These are phyloP conservation scores for Drosophila nikananu DNA, from an alignment of 1,140 invertebrate genomes.

Conservation along the genomic window DNA sequence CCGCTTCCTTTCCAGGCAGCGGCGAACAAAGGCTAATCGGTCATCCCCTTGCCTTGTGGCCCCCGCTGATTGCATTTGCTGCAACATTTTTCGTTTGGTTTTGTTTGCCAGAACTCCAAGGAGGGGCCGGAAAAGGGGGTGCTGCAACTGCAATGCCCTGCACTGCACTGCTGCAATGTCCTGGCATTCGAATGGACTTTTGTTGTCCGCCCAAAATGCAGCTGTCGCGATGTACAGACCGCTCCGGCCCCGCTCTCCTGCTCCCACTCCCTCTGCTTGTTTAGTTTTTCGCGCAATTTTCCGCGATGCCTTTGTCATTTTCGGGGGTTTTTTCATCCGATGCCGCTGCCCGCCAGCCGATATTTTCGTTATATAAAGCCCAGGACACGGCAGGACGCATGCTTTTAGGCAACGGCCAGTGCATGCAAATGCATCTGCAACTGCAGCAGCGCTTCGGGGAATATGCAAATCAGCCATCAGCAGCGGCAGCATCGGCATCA, in stretches of 20 bases:
- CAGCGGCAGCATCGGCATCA: conserved; percentile 45
- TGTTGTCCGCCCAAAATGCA: conserved; percentile 66
- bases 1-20: conserved; percentile 1
- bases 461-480: conserved; percentile 81
- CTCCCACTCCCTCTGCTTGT: conserved; percentile 41
- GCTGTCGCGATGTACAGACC: conserved; percentile 49
- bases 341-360: conserved; percentile 24
- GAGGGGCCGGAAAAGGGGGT: not conserved
- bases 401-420: conserved; percentile 67
- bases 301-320: conserved; percentile 77
- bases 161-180: conserved; percentile 46
- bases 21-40: conserved; percentile 42
- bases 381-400: conserved; percentile 27
- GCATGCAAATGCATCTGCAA: conserved; percentile 69
- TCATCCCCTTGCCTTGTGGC: not conserved
- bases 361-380: conserved; percentile 65
- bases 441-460: conserved; percentile 69
- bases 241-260: not conserved
- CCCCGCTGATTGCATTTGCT: conserved; percentile 61
- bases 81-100: conserved; percentile 53
- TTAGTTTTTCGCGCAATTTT: conserved; percentile 83
- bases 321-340: conserved; percentile 43
- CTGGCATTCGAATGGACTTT: conserved; percentile 67
- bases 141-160: conserved; percentile 37
- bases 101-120: conserved; percentile 26